Evolutionary conservation across 1,140 invertebrate species (phyloP).

Genomic region (Steinernema feltiae): DNA sequence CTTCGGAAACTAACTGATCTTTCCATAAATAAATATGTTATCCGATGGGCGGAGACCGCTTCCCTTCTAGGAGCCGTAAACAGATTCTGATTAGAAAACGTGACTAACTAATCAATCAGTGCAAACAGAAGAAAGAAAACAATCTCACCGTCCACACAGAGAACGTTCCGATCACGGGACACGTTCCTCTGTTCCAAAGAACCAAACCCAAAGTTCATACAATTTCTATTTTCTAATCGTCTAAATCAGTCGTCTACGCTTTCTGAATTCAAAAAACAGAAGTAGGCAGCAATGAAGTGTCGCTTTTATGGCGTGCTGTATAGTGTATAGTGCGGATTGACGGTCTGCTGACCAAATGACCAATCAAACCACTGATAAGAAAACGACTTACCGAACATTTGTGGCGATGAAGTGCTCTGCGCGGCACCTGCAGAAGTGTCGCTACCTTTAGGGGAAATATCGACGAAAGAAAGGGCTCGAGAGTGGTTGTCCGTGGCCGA

Average conservation of each 20-base stretch:
- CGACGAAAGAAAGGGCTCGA: not conserved
- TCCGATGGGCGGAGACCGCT: not conserved
- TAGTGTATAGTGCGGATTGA: too few species aligned
- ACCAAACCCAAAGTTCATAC: not conserved
- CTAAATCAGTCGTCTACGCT: too few species aligned
- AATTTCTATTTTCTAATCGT: too few species aligned
- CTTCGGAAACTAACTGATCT: not conserved
- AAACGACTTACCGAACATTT: not conserved
- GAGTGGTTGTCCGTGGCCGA: not conserved
- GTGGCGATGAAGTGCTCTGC: not conserved
- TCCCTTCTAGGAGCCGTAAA: not conserved
- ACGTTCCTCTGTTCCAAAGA: not conserved
- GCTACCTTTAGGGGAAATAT: not conserved
- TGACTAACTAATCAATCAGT: not conserved
- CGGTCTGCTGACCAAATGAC: not conserved
- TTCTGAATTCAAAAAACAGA: too few species aligned
- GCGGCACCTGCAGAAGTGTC: not conserved
- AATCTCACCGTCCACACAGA: not conserved
- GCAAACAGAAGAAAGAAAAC: not conserved
- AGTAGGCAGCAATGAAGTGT: too few species aligned
- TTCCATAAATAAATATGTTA: not conserved
- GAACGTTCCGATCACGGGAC: not conserved
- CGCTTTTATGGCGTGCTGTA: too few species aligned
- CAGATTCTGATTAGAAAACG: not conserved
- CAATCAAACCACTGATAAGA: not conserved